Evolutionary conservation across 2,113 vertebrate species (phyloP), one percentile per base, ranked within the genome.

Genomic region (Odontesthes bonariensis): DNA sequence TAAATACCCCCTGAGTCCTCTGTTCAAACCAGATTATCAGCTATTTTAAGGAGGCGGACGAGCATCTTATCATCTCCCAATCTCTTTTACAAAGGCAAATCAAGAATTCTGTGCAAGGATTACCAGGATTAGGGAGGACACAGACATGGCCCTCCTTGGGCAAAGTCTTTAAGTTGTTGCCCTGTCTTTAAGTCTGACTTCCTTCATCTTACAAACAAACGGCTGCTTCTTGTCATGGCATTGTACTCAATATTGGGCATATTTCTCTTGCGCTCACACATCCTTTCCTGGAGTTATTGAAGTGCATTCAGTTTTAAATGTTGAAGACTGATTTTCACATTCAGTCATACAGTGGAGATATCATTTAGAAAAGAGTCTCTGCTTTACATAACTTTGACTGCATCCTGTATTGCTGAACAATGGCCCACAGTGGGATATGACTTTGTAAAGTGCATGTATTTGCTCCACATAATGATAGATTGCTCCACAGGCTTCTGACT

Each of bases 41-140:
- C 70, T 90, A 93, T 94, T 91, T 94, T 92, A 93, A 95, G 88
- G 88, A 85, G 82, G 85, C 84, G 75, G 80, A 82, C 68, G 69
- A 80, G 56, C 80, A 80, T 93, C 86, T 92, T 93, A 89, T 92
- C 79, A 70, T 89, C 75, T 88, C 89, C 77, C 86, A 95, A 91
- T 92, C 91, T 92, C 86, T 94, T 91, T 92, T 93, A 91, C 88
- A 82, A 88, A 94, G 90, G 85, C 84, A 94, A 95, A 94, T 91
- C 85, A 93, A 88, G 82, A 88, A 91, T 93, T 92, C 93, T 86
- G 89, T 58, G 77, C 38, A 1, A 79, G 87, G 89, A 95, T 96
- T 94, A 94, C 77, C 82, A 70, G 61, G 87, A 94, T 94, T 95
- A 95, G 78, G 75, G 73, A 23, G 85, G 79, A 81, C 85, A 91